phyloP scores from a whole-genome alignment of 1,140 invertebrate species.

The Drosophila asahinai region DNA sequence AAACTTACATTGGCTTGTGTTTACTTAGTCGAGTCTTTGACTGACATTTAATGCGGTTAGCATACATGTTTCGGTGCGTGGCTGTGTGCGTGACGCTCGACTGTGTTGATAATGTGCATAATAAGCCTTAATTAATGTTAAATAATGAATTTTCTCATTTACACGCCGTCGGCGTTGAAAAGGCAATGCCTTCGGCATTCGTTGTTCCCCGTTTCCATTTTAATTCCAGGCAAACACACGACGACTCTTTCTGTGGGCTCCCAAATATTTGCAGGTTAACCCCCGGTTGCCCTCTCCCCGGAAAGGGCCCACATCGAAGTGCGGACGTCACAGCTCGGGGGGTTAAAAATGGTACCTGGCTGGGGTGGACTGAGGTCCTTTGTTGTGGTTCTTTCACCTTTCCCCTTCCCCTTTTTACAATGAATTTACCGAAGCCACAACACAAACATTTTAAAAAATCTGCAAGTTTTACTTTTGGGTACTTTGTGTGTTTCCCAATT shows the following conservation, averaged over 20 bases:
- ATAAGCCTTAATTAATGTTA: conserved; percentile 84
- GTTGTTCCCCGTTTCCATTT: conserved; percentile 26
- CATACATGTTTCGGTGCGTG: conserved; percentile 32
- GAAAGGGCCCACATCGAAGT: not conserved
- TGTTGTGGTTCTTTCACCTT: conserved; percentile 65
- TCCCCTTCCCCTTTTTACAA: conserved; percentile 1
- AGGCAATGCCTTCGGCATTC: conserved; percentile 50
- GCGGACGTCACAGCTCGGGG: conserved; percentile 1
- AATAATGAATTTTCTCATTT: conserved; percentile 84
- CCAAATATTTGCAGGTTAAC: conserved; percentile 64
- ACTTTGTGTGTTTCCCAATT: conserved; percentile 43
- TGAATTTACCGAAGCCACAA: conserved; percentile 46
- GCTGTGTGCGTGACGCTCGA: conserved; percentile 24
- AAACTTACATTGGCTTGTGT: conserved; percentile 29
- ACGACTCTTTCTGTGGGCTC: conserved; percentile 41
- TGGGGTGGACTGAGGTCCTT: conserved; percentile 20
- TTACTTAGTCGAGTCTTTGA: conserved; percentile 56
- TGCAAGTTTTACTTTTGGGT: conserved; percentile 47
- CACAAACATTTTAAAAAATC: conserved; percentile 66
- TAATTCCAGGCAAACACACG: conserved; percentile 40
- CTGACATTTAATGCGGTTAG: conserved; percentile 76
- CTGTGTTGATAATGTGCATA: conserved; percentile 83
- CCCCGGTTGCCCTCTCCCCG: not conserved
- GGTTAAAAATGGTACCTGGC: not conserved
- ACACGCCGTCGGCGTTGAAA: conserved; percentile 68